A percentile compares a stretch with the other conserved stretches of the same genome.
These are phyloP conservation scores for Hapalemur alaotrensis DNA, from an alignment of 2,797 vertebrate genomes.

Conservation along the genomic window DNA sequence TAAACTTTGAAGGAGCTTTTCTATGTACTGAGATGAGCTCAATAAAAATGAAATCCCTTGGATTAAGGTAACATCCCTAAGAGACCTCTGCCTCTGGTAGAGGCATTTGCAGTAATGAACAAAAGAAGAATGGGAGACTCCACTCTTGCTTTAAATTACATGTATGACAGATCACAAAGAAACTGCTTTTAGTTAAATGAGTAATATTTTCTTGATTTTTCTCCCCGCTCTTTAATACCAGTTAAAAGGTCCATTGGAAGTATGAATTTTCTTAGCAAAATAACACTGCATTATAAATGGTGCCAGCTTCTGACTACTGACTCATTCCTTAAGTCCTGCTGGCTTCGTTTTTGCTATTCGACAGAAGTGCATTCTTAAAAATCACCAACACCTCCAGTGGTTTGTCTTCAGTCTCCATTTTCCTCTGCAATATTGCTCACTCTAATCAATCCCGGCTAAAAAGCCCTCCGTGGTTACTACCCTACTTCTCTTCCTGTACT, in stretches of 20 bases:
- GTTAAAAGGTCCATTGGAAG: neutral
- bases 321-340: neutral
- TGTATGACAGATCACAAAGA: neutral
- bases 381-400: neutral
- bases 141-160: neutral
- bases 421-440: neutral
- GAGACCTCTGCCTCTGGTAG: constrained; percentile 58
- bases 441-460: neutral
- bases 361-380: neutral
- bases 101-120: constrained; percentile 63
- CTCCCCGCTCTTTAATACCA: neutral
- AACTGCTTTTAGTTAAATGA: constrained; percentile 47
- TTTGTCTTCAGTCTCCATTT: neutral
- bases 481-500: neutral
- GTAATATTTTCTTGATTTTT: constrained; percentile 55
- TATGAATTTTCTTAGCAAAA: constrained; percentile 30
- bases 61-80: constrained; percentile 74
- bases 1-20: constrained; percentile 75
- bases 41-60: constrained; percentile 79
- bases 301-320: neutral
- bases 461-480: neutral
- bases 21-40: constrained; percentile 58
- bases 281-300: neutral
- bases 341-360: neutral
- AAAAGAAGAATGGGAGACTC: constrained; percentile 57